Conservation (phyloP, 1,140 invertebrate species). For the Drosophila novamexicana region DNA sequence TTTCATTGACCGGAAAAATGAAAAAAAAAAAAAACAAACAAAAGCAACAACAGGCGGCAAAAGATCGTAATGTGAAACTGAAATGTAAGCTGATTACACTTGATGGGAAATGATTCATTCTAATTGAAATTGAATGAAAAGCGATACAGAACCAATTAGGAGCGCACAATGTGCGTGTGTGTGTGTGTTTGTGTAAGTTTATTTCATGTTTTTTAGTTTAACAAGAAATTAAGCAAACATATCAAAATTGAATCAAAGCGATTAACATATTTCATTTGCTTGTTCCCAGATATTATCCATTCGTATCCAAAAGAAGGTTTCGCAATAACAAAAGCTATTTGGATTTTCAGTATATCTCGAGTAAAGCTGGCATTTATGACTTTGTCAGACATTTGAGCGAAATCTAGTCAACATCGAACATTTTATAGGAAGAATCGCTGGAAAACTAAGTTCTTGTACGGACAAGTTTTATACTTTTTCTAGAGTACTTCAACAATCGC, state of each 20-base stretch:
- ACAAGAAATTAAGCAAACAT: background rate
- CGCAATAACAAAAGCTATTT: too few relatives aligned
- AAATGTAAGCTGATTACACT: conserved; percentile 14
- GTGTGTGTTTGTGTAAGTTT: background rate
- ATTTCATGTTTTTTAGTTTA: background rate
- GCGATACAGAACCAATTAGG: conserved; percentile 13
- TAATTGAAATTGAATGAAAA: conserved; percentile 9
- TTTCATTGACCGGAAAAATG: conserved; percentile 1
- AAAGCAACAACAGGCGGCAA: background rate
- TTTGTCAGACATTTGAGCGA: too few relatives aligned
- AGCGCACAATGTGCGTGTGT: background rate
- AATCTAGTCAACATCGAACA: too few relatives aligned
- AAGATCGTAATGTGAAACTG: background rate
- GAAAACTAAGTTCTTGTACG: too few relatives aligned
- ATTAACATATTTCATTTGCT: too few relatives aligned
- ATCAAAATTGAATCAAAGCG: background rate
- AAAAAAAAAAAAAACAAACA: background rate
- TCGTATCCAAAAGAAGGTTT: too few relatives aligned
- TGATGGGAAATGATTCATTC: background rate
- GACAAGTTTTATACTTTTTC: too few relatives aligned
- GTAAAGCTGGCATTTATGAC: too few relatives aligned
- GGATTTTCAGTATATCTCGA: too few relatives aligned
- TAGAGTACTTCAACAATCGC: too few relatives aligned
- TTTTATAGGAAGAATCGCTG: too few relatives aligned
- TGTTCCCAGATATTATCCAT: too few relatives aligned